Percentiles rank a stretch among this genome's conserved stretches.
phyloP scores from a whole-genome alignment of 2,797 vertebrate genomes.

The Atherinosoma microstoma region DNA sequence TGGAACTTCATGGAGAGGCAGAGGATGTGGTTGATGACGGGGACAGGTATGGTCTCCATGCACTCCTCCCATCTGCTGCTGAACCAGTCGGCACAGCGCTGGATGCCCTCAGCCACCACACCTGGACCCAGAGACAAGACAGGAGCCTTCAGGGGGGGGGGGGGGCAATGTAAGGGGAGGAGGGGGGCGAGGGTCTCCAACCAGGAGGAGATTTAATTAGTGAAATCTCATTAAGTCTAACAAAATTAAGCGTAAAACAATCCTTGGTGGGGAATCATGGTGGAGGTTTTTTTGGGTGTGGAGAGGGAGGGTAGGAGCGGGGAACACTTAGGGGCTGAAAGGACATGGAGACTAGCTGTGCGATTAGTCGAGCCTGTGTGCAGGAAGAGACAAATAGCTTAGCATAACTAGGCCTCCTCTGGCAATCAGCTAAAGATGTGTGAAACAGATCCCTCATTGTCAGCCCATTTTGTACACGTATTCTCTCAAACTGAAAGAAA shows the following conservation, averaged over 20 bases:
- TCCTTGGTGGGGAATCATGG: conserved; percentile 89
- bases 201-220: conserved; percentile 99
- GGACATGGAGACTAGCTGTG: conserved; percentile 59
- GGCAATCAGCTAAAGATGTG: conserved; percentile 58
- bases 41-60: conserved; percentile 70
- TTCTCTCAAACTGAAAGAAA: conserved; percentile 1
- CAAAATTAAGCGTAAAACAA: conserved; percentile 98
- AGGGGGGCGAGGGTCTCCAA: conserved; percentile 82
- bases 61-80: conserved; percentile 74
- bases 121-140: conserved; percentile 41
- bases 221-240: conserved; percentile 98
- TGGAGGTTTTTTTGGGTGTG: conserved; percentile 55
- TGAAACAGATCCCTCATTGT: conserved; percentile 49
- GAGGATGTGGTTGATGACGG: conserved; percentile 86
- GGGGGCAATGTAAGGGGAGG: conserved; percentile 61
- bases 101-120: conserved; percentile 85
- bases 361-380: conserved; percentile 58
- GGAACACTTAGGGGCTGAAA: conserved; percentile 48
- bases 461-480: conserved; percentile 11
- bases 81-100: conserved; percentile 87
- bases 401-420: conserved; percentile 67
- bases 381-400: conserved; percentile 65
- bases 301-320: conserved; percentile 32
- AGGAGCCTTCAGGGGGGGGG: conserved; percentile 75
- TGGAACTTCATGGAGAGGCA: conserved; percentile 90